Evolutionary conservation across 2,113 vertebrate species (phyloP).

Genomic region (Microtus montanus): DNA sequence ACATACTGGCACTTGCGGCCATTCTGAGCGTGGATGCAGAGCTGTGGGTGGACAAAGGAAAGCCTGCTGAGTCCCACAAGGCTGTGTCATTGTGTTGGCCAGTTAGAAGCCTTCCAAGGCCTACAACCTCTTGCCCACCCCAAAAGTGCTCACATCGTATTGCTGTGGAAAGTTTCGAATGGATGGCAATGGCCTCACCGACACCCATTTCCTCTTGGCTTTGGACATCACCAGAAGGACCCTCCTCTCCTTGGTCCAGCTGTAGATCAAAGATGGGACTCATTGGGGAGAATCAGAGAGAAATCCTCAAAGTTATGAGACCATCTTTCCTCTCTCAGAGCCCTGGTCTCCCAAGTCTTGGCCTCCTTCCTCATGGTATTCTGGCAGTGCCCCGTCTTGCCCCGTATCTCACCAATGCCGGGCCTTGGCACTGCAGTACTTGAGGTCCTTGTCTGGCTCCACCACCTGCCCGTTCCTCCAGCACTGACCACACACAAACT

Average conservation of each 20-base stretch:
- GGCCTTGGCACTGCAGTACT: conserved; percentile 95
- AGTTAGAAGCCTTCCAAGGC: not conserved
- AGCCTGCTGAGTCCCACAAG: not conserved
- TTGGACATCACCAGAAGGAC: conserved; percentile 93
- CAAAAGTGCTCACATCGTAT: conserved; percentile 90
- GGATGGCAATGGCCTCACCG: conserved; percentile 93
- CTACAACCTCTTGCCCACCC: not conserved
- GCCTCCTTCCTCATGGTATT: not conserved
- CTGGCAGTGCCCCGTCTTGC: rapidly evolving
- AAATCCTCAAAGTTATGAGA: not conserved
- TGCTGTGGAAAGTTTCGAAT: conserved; percentile 91
- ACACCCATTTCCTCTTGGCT: conserved; percentile 94
- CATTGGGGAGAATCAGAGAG: not conserved
- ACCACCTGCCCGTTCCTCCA: conserved; percentile 91
- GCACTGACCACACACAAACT: conserved; percentile 95
- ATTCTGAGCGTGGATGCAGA: conserved; percentile 93
- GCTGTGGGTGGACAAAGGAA: conserved; percentile 78
- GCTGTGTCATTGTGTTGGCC: rapidly evolving
- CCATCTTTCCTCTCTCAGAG: not conserved
- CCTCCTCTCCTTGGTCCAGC: conserved; percentile 94
- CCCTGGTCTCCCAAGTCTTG: not conserved
- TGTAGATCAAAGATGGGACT: conserved; percentile 75
- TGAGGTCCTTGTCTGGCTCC: conserved; percentile 92
- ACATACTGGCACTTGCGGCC: conserved; percentile 93
- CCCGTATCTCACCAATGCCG: conserved; percentile 88